Conservation (phyloP, 2,888 invertebrate species). For the Pachymerium ferrugineum region DNA sequence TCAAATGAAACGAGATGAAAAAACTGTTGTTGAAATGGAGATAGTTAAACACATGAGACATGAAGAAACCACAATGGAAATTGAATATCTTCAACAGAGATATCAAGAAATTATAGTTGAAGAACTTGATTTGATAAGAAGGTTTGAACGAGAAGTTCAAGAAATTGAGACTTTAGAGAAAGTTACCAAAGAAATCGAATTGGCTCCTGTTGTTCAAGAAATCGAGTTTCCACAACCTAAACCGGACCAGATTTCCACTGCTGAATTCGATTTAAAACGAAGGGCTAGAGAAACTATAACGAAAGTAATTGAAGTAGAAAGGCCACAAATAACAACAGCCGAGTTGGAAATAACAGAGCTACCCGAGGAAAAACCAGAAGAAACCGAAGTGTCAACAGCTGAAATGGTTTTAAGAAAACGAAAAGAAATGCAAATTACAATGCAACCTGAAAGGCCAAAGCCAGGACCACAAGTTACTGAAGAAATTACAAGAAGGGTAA, state of each 20-base stretch:
- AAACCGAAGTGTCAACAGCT: neutral
- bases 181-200: neutral
- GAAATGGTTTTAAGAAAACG: neutral
- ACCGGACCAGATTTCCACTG: slow-evolving; percentile 35
- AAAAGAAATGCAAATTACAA: neutral
- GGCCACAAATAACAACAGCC: neutral
- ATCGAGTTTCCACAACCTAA: slow-evolving; percentile 20
- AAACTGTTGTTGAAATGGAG: neutral
- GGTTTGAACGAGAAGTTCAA: neutral
- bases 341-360: neutral
- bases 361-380: slow-evolving; percentile 29
- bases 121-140: neutral
- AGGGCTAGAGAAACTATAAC: slow-evolving; percentile 9
- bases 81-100: neutral
- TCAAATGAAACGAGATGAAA: neutral
- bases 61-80: neutral
- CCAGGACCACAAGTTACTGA: neutral
- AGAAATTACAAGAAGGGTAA: slow-evolving; percentile 13
- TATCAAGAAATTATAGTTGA: neutral
- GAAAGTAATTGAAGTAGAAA: slow-evolving; percentile 9
- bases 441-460: slow-evolving; percentile 29
- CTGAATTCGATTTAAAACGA: neutral
- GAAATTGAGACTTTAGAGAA: neutral
- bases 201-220: neutral
- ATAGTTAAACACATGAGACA: neutral